phyloP scores from a whole-genome alignment of 2,113 vertebrate genomes.

The Mastomys natalensis region DNA sequence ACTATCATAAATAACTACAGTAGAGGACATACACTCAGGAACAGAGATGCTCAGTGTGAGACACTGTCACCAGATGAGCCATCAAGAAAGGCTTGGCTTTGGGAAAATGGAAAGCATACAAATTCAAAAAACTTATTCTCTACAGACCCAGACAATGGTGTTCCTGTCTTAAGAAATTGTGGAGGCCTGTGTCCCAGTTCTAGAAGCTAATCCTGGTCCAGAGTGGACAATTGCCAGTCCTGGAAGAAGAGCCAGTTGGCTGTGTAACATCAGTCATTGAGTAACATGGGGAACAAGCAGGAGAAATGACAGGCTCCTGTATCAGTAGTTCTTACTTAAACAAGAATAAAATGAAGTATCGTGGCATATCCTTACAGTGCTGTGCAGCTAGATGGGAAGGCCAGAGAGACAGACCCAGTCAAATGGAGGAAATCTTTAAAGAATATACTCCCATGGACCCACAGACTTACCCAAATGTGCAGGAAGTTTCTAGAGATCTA shows the following conservation, averaged over 20 bases:
- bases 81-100: neutral
- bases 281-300: neutral
- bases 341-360: constrained; percentile 40
- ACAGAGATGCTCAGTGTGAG: neutral
- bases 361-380: neutral
- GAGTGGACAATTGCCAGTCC: constrained; percentile 38
- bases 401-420: neutral
- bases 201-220: constrained; percentile 44
- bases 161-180: constrained; percentile 19
- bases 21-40: neutral
- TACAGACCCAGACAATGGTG: neutral
- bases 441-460: constrained; percentile 52
- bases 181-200: neutral
- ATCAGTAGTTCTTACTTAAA: constrained; percentile 67
- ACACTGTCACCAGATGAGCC: neutral
- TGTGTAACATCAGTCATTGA: constrained; percentile 58
- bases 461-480: constrained; percentile 46
- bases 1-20: neutral
- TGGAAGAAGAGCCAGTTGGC: constrained; percentile 51
- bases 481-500: neutral
- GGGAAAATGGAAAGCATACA: neutral
- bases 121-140: constrained; percentile 19
- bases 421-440: constrained; percentile 16
- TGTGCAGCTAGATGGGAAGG: constrained; percentile 42
- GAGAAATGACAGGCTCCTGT: constrained; percentile 13